Evolutionary conservation across 1,140 invertebrate genomes (phyloP), one percentile per base, ranked within the genome.

Genomic region (Cotesia typhae): DNA sequence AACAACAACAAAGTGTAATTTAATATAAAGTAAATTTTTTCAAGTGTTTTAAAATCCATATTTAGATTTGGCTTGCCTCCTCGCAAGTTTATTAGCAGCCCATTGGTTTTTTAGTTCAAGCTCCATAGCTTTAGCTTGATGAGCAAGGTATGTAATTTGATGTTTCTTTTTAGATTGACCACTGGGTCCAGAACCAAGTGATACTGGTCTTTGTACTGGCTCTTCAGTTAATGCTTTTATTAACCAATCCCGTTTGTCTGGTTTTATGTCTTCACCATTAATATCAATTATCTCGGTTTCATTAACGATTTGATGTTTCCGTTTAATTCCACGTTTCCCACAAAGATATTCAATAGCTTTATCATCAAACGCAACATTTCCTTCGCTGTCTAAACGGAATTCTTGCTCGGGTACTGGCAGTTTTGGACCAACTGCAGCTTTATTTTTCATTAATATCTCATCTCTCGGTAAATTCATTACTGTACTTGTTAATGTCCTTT

Each of bases 111-210:
- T 95, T 10, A 98, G 84, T 83, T 97, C 95, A 74, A 95, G 86
- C 85, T 98, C 96, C 87, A 96, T 94, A 57, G 94, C 95, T 86
- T 98, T 98, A 20, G 96, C 96, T 90, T 95, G 95, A 84, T 95
- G 94, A 6, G 96, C 96, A 70, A 98, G 89, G 85, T 98, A 98
- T 3, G 96, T 98, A 76, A 98, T 98, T 88, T 98, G 97, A 89
- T 98, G 96, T 86, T 98, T 98, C 74, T 86, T 87, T 36, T 87
- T 87, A 1, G 84, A 86, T 12, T 82, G 82, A 4, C 83, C 80
- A 68, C 81, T 81, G 4, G 85, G 79, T 47, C 85, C 85, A 55
- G 80, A 67, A 57, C 76, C 72, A 41, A 84, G 76, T 37, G 84
- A 86, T 4, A 86, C 68, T 36, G 86, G 85, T 35, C 84, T 84